Evolutionary conservation across 2,888 invertebrate genomes (phyloP), one percentile per base, ranked within the genome.

Genomic region (Chymomyza fuscimana): DNA sequence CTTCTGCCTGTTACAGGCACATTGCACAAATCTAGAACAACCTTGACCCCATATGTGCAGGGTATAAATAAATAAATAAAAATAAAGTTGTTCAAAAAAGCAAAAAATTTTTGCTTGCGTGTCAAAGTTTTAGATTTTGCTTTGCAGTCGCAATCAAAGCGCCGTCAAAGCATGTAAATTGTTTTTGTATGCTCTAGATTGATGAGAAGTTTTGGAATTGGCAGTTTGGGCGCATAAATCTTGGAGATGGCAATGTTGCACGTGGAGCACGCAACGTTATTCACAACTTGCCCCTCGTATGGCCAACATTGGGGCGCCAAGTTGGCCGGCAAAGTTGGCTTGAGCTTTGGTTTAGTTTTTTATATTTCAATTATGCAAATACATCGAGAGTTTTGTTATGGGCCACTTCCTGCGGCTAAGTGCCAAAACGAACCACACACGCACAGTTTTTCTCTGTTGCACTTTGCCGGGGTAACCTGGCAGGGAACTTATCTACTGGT

Each of bases 201-300:
- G 12, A 46, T 12, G 40, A 12, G 40, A 46, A 7, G 12, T 12
- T 46, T 12, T 46, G 40, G 40, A 46, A 46, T 46, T 46, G 40
- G 40, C 40, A 12, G 40, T 46, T 54, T 54, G 15, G 54, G 7
- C 10, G 58, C 58, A 58, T 70, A 65, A 76, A 65, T 60, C 10
- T 61, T 50, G 19, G 3, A 54, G 54, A 54, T n/a, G 54, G 54
- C 5, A 19, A n/a, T 15, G 58, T 58, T 25, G 25, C 19, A 69
- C 40, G 40, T 67, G 70, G 63, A 67, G 76, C 82, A 87, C 82
- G 86, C 86, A 72, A 82, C 56, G 51, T 1, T n/a, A n/a, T 54
- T 16, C 54, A 46, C 40, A 46, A 46, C 10, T 12, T 46, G 6
- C 9, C 7, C 36, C 36, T 36, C 36, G 6, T 36, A 36, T 9